These are phyloP conservation scores for Nemotelus nigrinus DNA, from an alignment of 2,888 invertebrate species.

Conservation along the genomic window DNA sequence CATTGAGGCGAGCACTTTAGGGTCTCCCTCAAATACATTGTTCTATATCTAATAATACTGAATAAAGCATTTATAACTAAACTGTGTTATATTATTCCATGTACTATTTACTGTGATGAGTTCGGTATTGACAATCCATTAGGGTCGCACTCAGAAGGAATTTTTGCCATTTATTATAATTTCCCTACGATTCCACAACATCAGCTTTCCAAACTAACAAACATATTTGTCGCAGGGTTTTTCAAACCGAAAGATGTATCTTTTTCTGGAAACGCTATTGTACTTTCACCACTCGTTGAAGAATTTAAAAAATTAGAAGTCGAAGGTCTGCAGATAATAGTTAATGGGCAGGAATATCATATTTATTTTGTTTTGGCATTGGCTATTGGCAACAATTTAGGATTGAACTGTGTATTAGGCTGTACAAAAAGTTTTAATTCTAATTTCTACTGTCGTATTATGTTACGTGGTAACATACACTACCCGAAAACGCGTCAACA, in stretches of 20 bases:
- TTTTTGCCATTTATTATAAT: not conserved
- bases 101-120: not conserved
- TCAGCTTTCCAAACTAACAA: too few species aligned
- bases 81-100: too few species aligned
- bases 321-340: not conserved
- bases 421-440: constrained; percentile 1
- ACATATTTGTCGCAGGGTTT: not conserved
- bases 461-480: too few species aligned
- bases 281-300: not conserved
- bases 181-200: too few species aligned
- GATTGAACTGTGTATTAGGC: constrained; percentile 1
- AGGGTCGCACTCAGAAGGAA: not conserved
- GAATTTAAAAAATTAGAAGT: not conserved
- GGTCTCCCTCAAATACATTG: too few species aligned
- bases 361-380: not conserved
- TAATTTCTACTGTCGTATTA: constrained; percentile 1
- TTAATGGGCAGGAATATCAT: not conserved
- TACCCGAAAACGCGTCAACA: too few species aligned
- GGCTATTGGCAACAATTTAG: not conserved
- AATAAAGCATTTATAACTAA: too few species aligned
- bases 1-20: too few species aligned
- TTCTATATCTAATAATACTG: too few species aligned
- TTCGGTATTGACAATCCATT: constrained; percentile 2
- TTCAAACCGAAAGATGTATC: not conserved
- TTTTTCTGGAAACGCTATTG: not conserved